Evolutionary conservation across 2,113 vertebrate genomes (phyloP), one percentile per base, ranked within the genome.

Genomic region (Periophthalmus modestus): DNA sequence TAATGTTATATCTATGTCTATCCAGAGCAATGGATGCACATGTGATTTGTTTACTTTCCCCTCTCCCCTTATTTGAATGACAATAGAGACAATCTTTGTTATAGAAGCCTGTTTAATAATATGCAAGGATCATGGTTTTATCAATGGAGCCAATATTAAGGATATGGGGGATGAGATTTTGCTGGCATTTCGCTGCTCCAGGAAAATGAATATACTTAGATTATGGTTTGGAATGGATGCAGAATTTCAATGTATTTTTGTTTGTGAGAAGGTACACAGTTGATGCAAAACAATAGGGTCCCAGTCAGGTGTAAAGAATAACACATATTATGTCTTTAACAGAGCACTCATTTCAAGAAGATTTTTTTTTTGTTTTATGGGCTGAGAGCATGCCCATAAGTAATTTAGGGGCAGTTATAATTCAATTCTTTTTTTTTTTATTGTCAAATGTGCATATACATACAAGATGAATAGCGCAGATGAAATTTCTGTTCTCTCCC

Each of bases 1-100:
- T 59, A 59, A 13, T 24, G 21, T 59, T 59, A 59, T 59, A 28
- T 28, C 28, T 14, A 18, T 34, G 6, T 63, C 34, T 39, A 21
- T 19, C 7, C 19, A 65, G 62, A 34, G 59, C 59, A 62, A 34
- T 59, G 28, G 12, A 28, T 4, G 78, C 58, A 69, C 24, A 15
- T 75, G n/a, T 50, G 28, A 34, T 77, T 73, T 76, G 69, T 77
- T 83, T 71, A 72, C 66, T 69, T 81, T 66, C 65, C 7, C 16
- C 28, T 28, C 28, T 28, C 7, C 39, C 77, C 61, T 70, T 65
- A 80, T 88, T 82, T 78, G 57, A 83, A 81, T 82, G 34, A 75
- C 68, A 75, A 79, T 71, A 21, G 50, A 55, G 24, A 18, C 69
- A 48, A n/a, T 74, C 39, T 78, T 71, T 72, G 21, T 11, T 28